Conservation (phyloP, 2,113 vertebrate species). For the Engystomops pustulosus region DNA sequence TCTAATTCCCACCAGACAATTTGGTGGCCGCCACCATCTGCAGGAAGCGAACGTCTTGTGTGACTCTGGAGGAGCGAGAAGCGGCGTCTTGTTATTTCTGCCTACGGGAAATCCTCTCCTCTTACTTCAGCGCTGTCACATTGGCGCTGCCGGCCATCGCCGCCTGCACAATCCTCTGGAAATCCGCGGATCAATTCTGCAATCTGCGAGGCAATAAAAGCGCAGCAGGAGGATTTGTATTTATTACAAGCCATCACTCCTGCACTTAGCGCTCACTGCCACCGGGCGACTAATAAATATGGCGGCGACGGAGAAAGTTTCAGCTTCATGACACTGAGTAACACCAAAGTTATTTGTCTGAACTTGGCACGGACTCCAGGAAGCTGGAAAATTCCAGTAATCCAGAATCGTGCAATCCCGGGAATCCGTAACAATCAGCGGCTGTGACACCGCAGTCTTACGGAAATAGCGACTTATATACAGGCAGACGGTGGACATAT, state of each 20-base stretch:
- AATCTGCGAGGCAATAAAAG: conserved; percentile 51
- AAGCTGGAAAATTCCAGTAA: neutral
- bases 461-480: too few species aligned
- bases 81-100: neutral
- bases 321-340: neutral
- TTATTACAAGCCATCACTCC: conserved; percentile 53
- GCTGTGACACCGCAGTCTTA: too few species aligned
- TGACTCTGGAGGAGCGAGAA: conserved; percentile 24
- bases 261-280: conserved; percentile 31
- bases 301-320: neutral
- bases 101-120: conserved; percentile 25
- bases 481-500: too few species aligned
- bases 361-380: too few species aligned
- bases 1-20: too few species aligned
- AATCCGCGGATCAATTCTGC: conserved; percentile 50
- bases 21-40: too few species aligned
- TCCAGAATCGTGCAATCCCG: neutral
- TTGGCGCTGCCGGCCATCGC: neutral
- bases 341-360: neutral
- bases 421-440: too few species aligned
- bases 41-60: too few species aligned
- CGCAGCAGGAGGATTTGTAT: conserved; percentile 45
- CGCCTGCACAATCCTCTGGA: neutral
- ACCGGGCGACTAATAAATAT: neutral
- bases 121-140: conserved; percentile 15